Evolutionary conservation across 2,888 invertebrate species (phyloP), one percentile per base, ranked within the genome.

Genomic region (Deilephila elpenor): DNA sequence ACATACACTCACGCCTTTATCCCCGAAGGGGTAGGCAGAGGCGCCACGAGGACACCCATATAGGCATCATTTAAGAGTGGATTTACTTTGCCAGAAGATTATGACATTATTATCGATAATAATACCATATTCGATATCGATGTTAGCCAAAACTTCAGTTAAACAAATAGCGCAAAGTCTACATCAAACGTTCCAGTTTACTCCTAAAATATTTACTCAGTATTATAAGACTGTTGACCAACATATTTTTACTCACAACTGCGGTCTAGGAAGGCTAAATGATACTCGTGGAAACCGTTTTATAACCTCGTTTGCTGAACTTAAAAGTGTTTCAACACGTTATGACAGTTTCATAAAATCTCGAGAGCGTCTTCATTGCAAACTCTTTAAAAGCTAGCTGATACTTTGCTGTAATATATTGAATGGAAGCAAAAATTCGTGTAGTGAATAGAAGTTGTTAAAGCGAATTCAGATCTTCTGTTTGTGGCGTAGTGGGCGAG

Each of bases 311-410:
- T 67, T 44, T 25, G 25, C 3, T 20, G 67, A 67, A 67, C 25
- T 67, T 67, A 51, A 67, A 67, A 44, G 19, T 29, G 62, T 62
- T 67, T 51, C 25, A 44, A 44, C 37, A 25, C 44, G 67, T 67
- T 67, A 25, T 25, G 25, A 17, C 44, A 44, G 20, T 25, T 51
- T 51, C 25, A 51, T 67, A 67, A 25, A 44, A 67, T 67, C 19
- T 67, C 14, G 44, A 67, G 4, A n/a, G 25, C 11, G 25, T 20
- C 44, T 44, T 44, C 37, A 67, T 67, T 67, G 67, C 25, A 25
- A 67, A 20, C 25, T 67, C 25, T 67, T 51, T 51, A 25, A 37
- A 14, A 67, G 25, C 20, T 51, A 20, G 5, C 6, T 5, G 14
- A 14, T 5, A 17, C 25, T 44, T 67, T 25, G 8, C 25, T 67